phyloP scores from a whole-genome alignment of 2,113 vertebrate species.

The Himantopus leucocephalus region DNA sequence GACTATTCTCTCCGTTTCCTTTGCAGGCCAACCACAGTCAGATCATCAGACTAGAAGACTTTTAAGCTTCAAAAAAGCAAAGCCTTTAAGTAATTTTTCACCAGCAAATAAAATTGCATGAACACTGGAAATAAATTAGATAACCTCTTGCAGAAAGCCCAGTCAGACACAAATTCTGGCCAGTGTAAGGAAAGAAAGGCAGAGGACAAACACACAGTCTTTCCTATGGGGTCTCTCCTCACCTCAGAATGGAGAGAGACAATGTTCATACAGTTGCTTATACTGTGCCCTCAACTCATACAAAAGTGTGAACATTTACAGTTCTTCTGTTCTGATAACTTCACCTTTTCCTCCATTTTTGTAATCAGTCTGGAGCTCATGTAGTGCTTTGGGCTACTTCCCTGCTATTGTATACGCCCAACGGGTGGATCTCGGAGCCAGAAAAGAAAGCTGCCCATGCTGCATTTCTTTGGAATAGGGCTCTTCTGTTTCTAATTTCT shows the following conservation, averaged over 20 bases:
- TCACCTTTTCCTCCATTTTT: neutral
- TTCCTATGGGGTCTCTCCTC: neutral
- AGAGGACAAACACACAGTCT: neutral
- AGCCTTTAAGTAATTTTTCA: neutral
- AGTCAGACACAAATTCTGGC: neutral
- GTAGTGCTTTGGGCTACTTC: neutral
- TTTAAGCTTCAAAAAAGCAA: neutral
- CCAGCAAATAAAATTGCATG: neutral
- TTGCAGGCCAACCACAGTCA: neutral
- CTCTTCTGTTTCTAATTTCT: neutral
- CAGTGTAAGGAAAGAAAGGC: neutral
- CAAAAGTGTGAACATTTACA: neutral
- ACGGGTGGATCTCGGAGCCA: neutral
- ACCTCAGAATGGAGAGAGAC: neutral
- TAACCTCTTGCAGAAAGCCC: neutral
- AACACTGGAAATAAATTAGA: neutral
- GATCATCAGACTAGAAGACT: neutral
- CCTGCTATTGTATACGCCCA: rapidly evolving
- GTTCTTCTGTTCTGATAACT: neutral
- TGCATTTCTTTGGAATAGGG: neutral
- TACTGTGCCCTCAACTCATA: neutral
- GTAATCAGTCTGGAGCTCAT: neutral
- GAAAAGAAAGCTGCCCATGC: neutral
- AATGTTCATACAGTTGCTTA: neutral
- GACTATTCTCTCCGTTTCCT: neutral